Conservation (phyloP, 1,140 invertebrate species). For the Araneus ventricosus region DNA sequence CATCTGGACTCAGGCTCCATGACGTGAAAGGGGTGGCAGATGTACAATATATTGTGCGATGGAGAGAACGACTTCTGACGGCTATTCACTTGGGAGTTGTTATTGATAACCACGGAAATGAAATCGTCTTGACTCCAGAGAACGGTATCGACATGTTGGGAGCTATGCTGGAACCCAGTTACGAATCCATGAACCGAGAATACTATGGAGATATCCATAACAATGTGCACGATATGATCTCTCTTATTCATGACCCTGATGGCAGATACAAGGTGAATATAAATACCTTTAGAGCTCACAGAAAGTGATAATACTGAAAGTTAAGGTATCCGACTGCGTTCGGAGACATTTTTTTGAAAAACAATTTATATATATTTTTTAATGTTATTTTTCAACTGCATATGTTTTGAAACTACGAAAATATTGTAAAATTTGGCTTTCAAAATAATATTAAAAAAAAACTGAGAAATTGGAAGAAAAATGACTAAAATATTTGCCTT, state of each 20-base stretch:
- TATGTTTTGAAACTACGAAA: no score
- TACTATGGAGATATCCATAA: conserved; percentile 77
- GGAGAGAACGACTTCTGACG: conserved; percentile 73
- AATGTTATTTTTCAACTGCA: no score
- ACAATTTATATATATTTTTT: no score
- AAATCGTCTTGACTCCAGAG: conserved; percentile 41
- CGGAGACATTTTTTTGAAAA: no score
- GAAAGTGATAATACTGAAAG: neutral
- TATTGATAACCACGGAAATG: conserved; percentile 63
- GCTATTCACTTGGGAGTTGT: conserved; percentile 69
- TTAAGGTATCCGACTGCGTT: no score
- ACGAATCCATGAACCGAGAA: conserved; percentile 66
- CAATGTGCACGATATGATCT: conserved; percentile 77
- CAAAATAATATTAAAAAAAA: no score
- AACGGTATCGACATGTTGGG: conserved; percentile 75
- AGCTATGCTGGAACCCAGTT: conserved; percentile 70
- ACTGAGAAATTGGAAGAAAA: no score
- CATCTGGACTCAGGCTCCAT: conserved; percentile 81
- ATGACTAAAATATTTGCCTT: no score
- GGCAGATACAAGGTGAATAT: conserved; percentile 76
- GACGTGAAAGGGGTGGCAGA: conserved; percentile 79
- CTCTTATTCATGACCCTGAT: conserved; percentile 76
- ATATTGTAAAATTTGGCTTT: neutral
- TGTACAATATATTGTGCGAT: conserved; percentile 80
- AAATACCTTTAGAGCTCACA: neutral